Percentiles rank a stretch among this genome's conserved stretches.
Evolutionary conservation across 2,797 vertebrate genomes (phyloP).

Genomic region (Pogoniulus pusillus): DNA sequence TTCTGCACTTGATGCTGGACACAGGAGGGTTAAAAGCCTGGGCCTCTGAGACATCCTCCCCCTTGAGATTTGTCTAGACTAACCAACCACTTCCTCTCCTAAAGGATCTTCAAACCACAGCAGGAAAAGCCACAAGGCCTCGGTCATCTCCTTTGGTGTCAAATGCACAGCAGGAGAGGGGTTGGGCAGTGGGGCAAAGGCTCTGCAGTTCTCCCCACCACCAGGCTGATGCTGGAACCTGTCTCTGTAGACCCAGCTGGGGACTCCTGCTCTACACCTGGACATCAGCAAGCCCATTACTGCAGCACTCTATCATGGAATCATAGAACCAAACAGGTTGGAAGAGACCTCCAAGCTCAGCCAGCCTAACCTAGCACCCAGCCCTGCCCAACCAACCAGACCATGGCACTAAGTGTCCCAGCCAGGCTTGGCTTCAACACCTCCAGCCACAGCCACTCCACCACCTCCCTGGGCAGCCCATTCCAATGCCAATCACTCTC

Average conservation of each 20-base stretch:
- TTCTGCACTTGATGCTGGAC: background rate
- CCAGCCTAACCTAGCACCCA: too few species aligned
- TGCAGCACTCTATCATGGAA: background rate
- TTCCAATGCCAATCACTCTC: too few species aligned
- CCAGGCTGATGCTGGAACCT: background rate
- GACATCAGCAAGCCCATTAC: background rate
- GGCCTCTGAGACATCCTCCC: background rate
- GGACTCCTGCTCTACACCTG: accelerated
- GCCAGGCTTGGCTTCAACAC: too few species aligned
- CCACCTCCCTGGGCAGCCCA: too few species aligned
- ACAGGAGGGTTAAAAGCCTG: background rate
- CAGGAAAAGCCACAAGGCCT: conserved; percentile 8
- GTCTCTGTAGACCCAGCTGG: background rate
- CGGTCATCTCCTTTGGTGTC: background rate
- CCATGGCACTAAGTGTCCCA: too few species aligned
- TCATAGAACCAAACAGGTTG: too few species aligned
- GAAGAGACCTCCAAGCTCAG: too few species aligned
- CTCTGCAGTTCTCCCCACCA: background rate
- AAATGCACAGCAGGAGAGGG: background rate
- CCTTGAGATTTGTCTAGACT: conserved; percentile 12
- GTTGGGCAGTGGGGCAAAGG: background rate
- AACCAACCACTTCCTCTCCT: conserved; percentile 37
- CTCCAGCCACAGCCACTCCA: too few species aligned
- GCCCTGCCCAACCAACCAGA: too few species aligned
- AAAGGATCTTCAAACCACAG: background rate